Evolutionary conservation across 2,797 vertebrate genomes (phyloP), one percentile per base, ranked within the genome.

Genomic region (Enoplosus armatus): DNA sequence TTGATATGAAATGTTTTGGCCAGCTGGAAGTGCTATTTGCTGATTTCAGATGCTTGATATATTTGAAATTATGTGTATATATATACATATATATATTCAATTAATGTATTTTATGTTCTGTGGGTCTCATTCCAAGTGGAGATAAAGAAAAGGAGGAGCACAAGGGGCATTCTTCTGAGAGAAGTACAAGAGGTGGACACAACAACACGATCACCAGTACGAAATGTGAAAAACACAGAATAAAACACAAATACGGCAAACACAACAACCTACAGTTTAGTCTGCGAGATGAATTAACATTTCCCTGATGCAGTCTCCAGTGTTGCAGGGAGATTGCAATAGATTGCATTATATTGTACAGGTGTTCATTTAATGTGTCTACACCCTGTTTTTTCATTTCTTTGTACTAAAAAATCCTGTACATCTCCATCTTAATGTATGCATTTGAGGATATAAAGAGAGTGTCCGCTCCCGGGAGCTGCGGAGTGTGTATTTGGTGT

Each of bases 1-100:
- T 93, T 93, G 77, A 91, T 89, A 91, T 87, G 73, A 89, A 74
- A 85, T 87, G 77, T 78, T 89, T 87, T 63, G 79, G 72, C 78
- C 67, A 80, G 82, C 76, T 75, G 72, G 55, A 86, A 73, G 76
- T 88, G 68, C 53, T 73, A 58, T 79, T 90, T 86, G 77, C 81
- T 73, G 70, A 77, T 66, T 82, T 79, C 47, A 77, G 59, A 88
- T 76, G 84, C 72, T 82, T 82, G 75, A 78, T 73, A 81, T 80
- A 73, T 89, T 86, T 89, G 56, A 85, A 88, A 85, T 72, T 24
- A 63, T 86, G 63, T 84, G 58, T 33, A 77, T 77, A 73, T 41
- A 78, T 70, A 66, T 50, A 78, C 18, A 60, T 20, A 3, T 45
- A 45, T 20, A 83, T 82, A 83, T 83, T 83, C 54, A 83, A 74